Evolutionary conservation across 2,888 invertebrate species (phyloP).

Genomic region (Aplocera efformata): DNA sequence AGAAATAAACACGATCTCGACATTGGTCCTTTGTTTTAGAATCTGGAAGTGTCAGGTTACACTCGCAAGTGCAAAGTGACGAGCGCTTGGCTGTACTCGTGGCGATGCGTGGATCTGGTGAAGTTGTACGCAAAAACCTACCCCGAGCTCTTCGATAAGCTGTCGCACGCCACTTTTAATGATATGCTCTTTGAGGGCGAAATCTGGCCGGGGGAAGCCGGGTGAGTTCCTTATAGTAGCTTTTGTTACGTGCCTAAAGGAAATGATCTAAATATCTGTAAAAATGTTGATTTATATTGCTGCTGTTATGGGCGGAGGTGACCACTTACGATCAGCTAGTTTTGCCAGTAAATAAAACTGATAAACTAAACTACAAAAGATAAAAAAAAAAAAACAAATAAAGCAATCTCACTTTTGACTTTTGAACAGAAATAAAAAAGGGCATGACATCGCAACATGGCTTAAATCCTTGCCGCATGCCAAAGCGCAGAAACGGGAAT

Average conservation of each 20-base stretch:
- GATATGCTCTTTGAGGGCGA: constrained; percentile 83
- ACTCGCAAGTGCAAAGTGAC: constrained; percentile 83
- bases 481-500: constrained; percentile 82
- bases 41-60: constrained; percentile 89
- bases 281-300: too few species aligned
- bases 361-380: too few species aligned
- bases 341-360: too few species aligned
- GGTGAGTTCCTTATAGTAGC: constrained; percentile 56
- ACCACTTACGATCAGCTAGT: too few species aligned
- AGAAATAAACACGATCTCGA: too few species aligned
- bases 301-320: too few species aligned
- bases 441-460: constrained; percentile 83
- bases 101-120: constrained; percentile 85
- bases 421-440: constrained; percentile 49
- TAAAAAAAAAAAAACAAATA: too few species aligned
- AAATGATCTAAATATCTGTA: too few species aligned
- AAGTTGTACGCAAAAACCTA: constrained; percentile 84
- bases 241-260: too few species aligned
- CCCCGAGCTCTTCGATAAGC: constrained; percentile 86
- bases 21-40: constrained; percentile 57
- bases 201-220: constrained; percentile 81
- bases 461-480: constrained; percentile 85
- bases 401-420: too few species aligned
- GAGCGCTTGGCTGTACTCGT: constrained; percentile 91
- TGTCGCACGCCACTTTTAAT: constrained; percentile 66